These are phyloP conservation scores for Gerris lacustris DNA, from an alignment of 2,888 invertebrate species.

Conservation along the genomic window DNA sequence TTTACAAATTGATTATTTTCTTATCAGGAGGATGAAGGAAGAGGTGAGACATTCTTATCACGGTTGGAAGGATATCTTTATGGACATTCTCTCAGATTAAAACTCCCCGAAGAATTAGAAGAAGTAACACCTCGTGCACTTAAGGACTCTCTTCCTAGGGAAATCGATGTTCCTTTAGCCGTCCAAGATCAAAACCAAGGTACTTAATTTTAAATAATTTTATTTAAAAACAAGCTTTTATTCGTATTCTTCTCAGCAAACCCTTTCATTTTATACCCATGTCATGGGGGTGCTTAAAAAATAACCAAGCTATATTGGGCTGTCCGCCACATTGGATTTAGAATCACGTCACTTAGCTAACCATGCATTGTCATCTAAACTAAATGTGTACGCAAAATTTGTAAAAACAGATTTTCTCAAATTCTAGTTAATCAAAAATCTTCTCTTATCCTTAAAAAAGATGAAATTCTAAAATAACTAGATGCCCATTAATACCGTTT, in stretches of 20 bases:
- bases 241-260: too few relatives aligned
- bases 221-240: too few relatives aligned
- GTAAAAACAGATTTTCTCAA: background rate
- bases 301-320: too few relatives aligned
- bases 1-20: too few relatives aligned
- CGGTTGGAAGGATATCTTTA: slow-evolving; percentile 61
- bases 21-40: slow-evolving; percentile 32
- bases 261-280: too few relatives aligned
- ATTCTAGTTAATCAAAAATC: slow-evolving; percentile 25
- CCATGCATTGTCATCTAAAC: too few relatives aligned
- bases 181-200: slow-evolving; percentile 42
- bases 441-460: too few relatives aligned
- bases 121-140: slow-evolving; percentile 50
- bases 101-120: slow-evolving; percentile 52
- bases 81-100: slow-evolving; percentile 61
- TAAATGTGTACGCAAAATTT: too few relatives aligned
- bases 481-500: too few relatives aligned
- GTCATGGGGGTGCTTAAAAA: too few relatives aligned
- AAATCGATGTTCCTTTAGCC: slow-evolving; percentile 55
- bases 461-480: slow-evolving; percentile 32
- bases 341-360: too few relatives aligned
- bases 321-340: background rate
- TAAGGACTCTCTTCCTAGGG: slow-evolving; percentile 50
- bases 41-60: slow-evolving; percentile 50
- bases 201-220: slow-evolving; percentile 27